Evolutionary conservation across 2,113 vertebrate species (phyloP).

Genomic region (Megaptera novaeangliae): DNA sequence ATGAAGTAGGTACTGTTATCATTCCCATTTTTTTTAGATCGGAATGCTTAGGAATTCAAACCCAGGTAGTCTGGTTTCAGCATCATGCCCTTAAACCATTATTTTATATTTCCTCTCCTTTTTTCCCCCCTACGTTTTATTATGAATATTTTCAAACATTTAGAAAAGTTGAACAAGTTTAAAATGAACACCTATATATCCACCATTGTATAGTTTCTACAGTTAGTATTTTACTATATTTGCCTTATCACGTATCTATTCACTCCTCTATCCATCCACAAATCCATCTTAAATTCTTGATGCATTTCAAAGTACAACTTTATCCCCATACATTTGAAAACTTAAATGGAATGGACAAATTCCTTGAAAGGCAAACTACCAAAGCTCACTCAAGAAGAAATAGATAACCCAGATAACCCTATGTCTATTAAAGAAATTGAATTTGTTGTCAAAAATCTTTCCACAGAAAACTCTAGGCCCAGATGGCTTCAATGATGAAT

Average conservation of each 20-base stretch:
- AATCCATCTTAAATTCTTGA: conserved; percentile 26
- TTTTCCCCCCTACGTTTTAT: not conserved
- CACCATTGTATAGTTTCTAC: not conserved
- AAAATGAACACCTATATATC: not conserved
- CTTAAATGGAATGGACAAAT: not conserved
- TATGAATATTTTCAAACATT: conserved; percentile 25
- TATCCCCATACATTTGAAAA: conserved; percentile 12
- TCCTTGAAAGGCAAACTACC: conserved; percentile 13
- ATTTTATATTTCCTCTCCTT: not conserved
- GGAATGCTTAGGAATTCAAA: not conserved
- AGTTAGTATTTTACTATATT: conserved; percentile 11
- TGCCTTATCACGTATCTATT: not conserved
- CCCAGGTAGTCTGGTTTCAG: not conserved
- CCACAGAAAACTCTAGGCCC: not conserved
- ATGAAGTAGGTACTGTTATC: conserved; percentile 5
- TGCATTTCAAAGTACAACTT: conserved; percentile 29
- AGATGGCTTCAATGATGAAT: not conserved
- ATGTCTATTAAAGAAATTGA: not conserved
- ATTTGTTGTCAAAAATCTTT: not conserved
- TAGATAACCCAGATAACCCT: not conserved
- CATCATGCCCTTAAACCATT: not conserved
- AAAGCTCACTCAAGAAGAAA: conserved; percentile 40
- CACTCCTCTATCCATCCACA: not conserved
- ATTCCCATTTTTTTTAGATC: not conserved
- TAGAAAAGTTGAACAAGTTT: conserved; percentile 1